Conservation (phyloP, 2,888 invertebrate species). For the Liopterus haemorrhoidalis region DNA sequence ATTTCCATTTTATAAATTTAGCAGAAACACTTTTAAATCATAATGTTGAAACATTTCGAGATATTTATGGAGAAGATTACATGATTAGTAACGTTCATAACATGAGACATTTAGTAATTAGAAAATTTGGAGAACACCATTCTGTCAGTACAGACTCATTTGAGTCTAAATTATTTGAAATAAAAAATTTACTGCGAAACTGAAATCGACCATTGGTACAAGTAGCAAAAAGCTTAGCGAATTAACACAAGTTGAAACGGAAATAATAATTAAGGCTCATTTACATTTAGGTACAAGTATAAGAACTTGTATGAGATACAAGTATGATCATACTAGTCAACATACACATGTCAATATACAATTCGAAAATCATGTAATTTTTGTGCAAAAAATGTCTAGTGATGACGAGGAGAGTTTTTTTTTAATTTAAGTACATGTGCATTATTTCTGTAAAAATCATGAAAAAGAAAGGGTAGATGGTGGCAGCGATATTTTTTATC, state of each 20-base stretch:
- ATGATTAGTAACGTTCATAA: conserved; percentile 41
- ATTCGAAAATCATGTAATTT: no score
- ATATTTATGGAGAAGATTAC: conserved; percentile 37
- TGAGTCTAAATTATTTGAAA: conserved; percentile 37
- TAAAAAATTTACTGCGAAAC: conserved; percentile 29
- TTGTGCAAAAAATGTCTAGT: no score
- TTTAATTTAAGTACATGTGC: no score
- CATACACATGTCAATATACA: no score
- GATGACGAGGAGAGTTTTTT: no score
- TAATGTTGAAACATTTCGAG: conserved; percentile 29
- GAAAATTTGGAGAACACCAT: conserved; percentile 36
- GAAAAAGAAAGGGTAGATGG: no score
- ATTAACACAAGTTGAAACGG: conserved; percentile 16
- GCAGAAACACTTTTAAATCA: conserved; percentile 26
- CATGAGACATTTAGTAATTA: conserved; percentile 37
- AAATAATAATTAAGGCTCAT: no score
- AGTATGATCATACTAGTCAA: no score
- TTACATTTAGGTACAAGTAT: no score
- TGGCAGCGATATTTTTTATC: no score
- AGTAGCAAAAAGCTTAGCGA: conserved; percentile 31
- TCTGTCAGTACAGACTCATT: conserved; percentile 38
- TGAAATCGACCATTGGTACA: conserved; percentile 29
- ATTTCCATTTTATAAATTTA: conserved; percentile 23
- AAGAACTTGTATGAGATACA: no score
- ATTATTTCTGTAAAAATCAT: no score